Percentiles rank a stretch among this genome's conserved stretches.
Evolutionary conservation across 2,113 vertebrate genomes (phyloP).

Genomic region (Gorsachius goisagi): DNA sequence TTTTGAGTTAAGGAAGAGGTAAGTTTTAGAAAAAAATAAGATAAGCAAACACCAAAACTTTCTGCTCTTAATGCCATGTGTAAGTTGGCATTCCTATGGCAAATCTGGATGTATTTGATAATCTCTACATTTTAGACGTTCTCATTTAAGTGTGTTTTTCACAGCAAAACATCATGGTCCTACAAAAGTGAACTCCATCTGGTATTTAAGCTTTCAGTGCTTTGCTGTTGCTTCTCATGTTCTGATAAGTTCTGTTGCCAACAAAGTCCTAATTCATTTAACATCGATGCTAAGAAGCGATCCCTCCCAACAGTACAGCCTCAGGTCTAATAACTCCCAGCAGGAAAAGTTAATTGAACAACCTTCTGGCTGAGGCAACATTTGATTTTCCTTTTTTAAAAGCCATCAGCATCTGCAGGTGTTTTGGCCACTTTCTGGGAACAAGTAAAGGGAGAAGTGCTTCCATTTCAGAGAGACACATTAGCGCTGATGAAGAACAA

Average conservation of each 20-base stretch:
- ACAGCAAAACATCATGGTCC: not conserved
- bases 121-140: not conserved
- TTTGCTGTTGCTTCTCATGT: not conserved
- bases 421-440: not conserved
- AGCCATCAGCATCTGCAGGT: not conserved
- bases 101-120: not conserved
- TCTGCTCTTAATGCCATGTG: not conserved
- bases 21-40: not conserved
- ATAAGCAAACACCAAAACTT: not conserved
- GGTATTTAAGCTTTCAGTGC: not conserved
- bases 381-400: slow-evolving; percentile 23
- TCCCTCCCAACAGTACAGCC: not conserved
- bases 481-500: not conserved
- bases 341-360: slow-evolving; percentile 36
- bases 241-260: not conserved
- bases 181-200: not conserved
- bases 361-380: not conserved
- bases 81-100: too few relatives aligned
- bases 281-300: not conserved
- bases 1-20: not conserved
- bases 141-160: not conserved
- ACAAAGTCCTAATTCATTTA: not conserved
- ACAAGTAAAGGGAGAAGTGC: not conserved
- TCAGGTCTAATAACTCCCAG: slow-evolving; percentile 7
- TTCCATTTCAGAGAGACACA: not conserved